Base-by-base conservation (phyloP, 2,888 invertebrate species). In the Augiades crinisus region DNA sequence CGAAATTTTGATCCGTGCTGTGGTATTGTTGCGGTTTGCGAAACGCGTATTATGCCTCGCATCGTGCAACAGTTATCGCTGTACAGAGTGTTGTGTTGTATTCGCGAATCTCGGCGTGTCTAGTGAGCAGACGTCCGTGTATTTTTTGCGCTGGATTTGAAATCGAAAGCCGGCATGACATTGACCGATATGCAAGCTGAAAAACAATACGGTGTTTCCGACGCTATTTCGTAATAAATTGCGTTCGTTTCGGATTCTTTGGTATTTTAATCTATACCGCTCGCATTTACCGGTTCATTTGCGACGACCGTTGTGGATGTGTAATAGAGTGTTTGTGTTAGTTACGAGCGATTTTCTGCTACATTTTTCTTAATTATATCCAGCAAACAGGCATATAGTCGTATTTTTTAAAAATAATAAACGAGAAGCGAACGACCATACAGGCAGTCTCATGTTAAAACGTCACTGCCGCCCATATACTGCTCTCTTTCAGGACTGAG, bases 101-200 rank as follows among this genome's bases (percentile, higher is more conserved):
- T n/a, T n/a, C n/a, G 13, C 30, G 38, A 27, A 41, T n/a, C n/a
- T 41, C 16, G 27, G 30, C 12, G 30, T n/a, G 41, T 41, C 40
- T 24, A 24, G 5, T 24, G 14, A 14, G 22, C 36, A 17, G 17
- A 17, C 13, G 30, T 3, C 24, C 14, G 21, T 47, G 31, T 24
- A 31, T 49, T 49, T 49, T 49, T 49, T 49, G 52, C 58, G 50
- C 47, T 55, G 60, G 46, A 47, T 67, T 60, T 57, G 64, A 75
- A 83, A 81, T 77, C 72, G 79, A 81, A 80, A 83, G 74, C 78
- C 38, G 59, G 66, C 47, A 31, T 75, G 84, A 75, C 86, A 82
- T 83, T 84, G 86, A 86, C 84, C 83, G 79, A 82, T 77, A 75
- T 80, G 75, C 68, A 52, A 57, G 60, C 72, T 73, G 78, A 80